A percentile compares a stretch with the other conserved stretches of the same genome.
Conservation (phyloP, 2,113 vertebrate genomes). For the Oreochromis niloticus region DNA sequence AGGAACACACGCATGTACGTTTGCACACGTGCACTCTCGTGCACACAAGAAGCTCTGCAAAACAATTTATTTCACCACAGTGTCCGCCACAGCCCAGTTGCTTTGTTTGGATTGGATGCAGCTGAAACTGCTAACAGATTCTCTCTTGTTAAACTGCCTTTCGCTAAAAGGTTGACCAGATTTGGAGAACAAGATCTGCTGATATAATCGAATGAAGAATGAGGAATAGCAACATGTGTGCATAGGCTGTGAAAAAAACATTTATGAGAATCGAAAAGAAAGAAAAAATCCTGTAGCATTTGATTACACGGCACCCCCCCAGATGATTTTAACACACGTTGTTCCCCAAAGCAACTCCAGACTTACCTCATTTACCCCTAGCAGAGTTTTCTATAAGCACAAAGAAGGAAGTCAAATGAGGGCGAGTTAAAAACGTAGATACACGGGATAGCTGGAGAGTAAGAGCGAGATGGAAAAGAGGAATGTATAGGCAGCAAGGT, state of each 20-base stretch:
- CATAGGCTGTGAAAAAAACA: conserved; percentile 9
- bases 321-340: conserved; percentile 36
- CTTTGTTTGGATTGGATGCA: conserved; percentile 51
- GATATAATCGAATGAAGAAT: conserved; percentile 44
- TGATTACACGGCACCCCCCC: conserved; percentile 13
- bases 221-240: conserved; percentile 29
- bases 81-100: conserved; percentile 28
- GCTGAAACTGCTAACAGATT: conserved; percentile 40
- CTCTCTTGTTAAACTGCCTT: conserved; percentile 36
- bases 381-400: not conserved
- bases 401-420: not conserved
- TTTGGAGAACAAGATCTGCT: conserved; percentile 26
- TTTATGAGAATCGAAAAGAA: conserved; percentile 9
- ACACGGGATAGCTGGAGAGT: not conserved
- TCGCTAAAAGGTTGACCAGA: conserved; percentile 32
- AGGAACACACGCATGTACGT: not conserved
- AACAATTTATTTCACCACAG: conserved; percentile 48
- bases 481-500: not conserved
- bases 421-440: not conserved
- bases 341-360: not conserved
- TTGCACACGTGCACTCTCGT: not conserved
- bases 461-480: not conserved
- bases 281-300: conserved; percentile 1
- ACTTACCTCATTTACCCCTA: conserved; percentile 17
- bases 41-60: not conserved